Conservation (phyloP, 2,888 invertebrate genomes). For the Sclerodermus sp. region DNA sequence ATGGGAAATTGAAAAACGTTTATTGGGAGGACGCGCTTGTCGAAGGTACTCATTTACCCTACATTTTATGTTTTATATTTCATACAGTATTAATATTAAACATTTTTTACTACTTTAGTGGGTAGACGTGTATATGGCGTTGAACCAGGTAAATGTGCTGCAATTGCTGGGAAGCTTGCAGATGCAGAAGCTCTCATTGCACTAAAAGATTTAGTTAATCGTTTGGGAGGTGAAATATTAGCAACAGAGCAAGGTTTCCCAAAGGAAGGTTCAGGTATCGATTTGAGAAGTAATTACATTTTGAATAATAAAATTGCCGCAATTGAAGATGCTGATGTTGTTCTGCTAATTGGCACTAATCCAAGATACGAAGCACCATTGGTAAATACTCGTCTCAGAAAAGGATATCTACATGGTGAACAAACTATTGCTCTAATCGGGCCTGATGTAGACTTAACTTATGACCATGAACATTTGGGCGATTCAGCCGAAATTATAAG, state of each 20-base stretch:
- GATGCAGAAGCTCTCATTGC: slow-evolving; percentile 91
- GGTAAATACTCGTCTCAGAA: slow-evolving; percentile 92
- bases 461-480: slow-evolving; percentile 90
- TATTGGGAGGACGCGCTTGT: slow-evolving; percentile 97
- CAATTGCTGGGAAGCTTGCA: slow-evolving; percentile 84
- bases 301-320: slow-evolving; percentile 88
- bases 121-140: slow-evolving; percentile 63
- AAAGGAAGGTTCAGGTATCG: slow-evolving; percentile 73
- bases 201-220: slow-evolving; percentile 90
- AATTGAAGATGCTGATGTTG: slow-evolving; percentile 90
- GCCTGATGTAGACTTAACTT: slow-evolving; percentile 87
- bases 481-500: slow-evolving; percentile 74
- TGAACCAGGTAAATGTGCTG: slow-evolving; percentile 67
- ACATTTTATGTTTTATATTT: background rate
- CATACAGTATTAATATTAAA: background rate
- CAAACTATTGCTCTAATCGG: slow-evolving; percentile 82
- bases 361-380: slow-evolving; percentile 96
- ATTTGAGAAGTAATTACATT: slow-evolving; percentile 88
- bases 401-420: slow-evolving; percentile 94
- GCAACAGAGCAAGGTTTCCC: slow-evolving; percentile 94
- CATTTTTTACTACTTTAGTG: slow-evolving; percentile 46
- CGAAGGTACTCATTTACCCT: slow-evolving; percentile 50
- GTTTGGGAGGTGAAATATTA: slow-evolving; percentile 79
- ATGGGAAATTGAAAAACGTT: slow-evolving; percentile 76
- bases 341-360: slow-evolving; percentile 94